These are phyloP conservation scores for Aphidoletes aphidimyza DNA, from an alignment of 2,888 invertebrate genomes.

Conservation along the genomic window DNA sequence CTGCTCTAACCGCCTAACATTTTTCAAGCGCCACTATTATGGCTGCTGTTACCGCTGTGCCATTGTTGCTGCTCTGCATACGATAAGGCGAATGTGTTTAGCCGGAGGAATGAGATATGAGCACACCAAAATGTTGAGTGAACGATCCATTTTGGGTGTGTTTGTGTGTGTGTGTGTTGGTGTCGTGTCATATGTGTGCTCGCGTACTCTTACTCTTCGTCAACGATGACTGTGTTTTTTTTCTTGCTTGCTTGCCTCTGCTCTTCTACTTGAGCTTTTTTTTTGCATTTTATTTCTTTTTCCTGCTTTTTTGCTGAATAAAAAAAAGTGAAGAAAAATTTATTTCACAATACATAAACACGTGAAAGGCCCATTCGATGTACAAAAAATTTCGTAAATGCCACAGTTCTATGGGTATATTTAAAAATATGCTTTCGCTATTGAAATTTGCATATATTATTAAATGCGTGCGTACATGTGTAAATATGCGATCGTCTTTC, in stretches of 20 bases:
- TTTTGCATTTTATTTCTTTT: not conserved
- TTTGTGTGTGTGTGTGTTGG: too few species aligned
- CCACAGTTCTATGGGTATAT: not conserved
- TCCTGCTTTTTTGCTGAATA: not conserved
- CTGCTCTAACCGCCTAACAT: not conserved
- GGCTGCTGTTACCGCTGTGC: not conserved
- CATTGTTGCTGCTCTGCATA: conserved; percentile 11
- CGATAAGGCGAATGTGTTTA: not conserved
- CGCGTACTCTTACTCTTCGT: not conserved
- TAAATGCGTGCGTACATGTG: conserved; percentile 19
- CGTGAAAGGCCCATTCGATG: not conserved
- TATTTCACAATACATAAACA: not conserved
- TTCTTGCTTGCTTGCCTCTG: too few species aligned
- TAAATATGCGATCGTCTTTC: not conserved
- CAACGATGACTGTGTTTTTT: conserved; percentile 12
- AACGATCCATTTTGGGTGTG: not conserved
- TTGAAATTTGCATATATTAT: conserved; percentile 16
- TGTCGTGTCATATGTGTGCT: too few species aligned
- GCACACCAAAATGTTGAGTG: not conserved
- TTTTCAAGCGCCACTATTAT: conserved; percentile 25
- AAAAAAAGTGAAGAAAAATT: not conserved
- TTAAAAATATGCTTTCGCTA: conserved; percentile 48
- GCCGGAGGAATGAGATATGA: not conserved
- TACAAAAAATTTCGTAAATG: not conserved
- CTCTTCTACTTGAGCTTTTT: not conserved